These are phyloP conservation scores for Ardeotis arabs DNA, from an alignment of 2,113 vertebrate genomes.

Conservation along the genomic window DNA sequence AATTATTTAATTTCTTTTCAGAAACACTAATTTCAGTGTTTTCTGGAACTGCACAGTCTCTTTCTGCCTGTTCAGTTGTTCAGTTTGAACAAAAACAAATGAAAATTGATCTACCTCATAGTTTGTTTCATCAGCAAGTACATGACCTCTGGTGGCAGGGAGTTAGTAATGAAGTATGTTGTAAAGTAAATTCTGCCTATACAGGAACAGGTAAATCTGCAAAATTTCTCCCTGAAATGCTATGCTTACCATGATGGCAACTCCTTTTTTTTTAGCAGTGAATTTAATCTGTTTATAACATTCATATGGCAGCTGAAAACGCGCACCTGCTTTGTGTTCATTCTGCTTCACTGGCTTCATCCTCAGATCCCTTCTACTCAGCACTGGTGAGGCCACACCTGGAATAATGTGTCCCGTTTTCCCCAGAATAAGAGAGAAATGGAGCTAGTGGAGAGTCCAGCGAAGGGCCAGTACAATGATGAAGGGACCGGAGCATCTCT, in stretches of 20 bases:
- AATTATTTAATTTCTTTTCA: background rate
- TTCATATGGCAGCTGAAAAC: background rate
- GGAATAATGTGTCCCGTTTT: background rate
- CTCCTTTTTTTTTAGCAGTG: background rate
- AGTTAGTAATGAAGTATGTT: background rate
- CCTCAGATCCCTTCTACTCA: background rate
- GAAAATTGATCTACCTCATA: background rate
- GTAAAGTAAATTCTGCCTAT: background rate
- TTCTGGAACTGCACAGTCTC: background rate
- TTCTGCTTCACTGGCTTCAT: background rate
- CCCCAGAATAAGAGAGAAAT: background rate
- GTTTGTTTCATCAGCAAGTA: background rate
- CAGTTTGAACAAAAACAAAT: background rate
- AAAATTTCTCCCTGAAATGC: background rate
- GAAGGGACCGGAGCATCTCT: background rate
- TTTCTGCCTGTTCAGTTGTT: background rate
- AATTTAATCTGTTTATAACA: background rate
- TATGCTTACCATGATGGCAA: background rate
- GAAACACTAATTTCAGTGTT: background rate
- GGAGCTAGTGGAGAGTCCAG: background rate
- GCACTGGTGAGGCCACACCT: no score
- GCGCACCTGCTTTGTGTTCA: background rate
- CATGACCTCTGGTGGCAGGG: background rate
- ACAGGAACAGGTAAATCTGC: background rate
- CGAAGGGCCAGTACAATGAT: background rate